Conservation (phyloP, 2,113 vertebrate species). For the Bettongia penicillata region DNA sequence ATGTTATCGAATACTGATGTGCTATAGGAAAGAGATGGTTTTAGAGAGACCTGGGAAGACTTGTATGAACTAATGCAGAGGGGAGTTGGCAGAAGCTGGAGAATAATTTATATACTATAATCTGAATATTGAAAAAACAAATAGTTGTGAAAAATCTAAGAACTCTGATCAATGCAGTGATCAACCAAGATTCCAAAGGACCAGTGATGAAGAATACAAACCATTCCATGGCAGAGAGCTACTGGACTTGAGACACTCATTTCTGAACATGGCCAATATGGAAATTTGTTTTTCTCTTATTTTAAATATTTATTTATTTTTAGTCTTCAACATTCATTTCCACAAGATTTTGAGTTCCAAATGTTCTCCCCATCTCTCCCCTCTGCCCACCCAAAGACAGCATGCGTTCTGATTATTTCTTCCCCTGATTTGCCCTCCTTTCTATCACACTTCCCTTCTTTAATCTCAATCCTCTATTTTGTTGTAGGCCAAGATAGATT, state of each 20-base stretch:
- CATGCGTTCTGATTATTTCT: too few species aligned
- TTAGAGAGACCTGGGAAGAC: neutral
- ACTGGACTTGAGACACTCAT: neutral
- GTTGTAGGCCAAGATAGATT: too few species aligned
- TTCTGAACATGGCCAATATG: neutral
- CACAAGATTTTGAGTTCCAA: too few species aligned
- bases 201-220: neutral
- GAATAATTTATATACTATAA: neutral
- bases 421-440: too few species aligned
- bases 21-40: neutral
- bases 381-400: too few species aligned
- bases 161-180: neutral
- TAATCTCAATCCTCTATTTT: too few species aligned
- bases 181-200: neutral
- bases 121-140: neutral
- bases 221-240: neutral
- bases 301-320: too few species aligned
- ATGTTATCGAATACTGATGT: neutral
- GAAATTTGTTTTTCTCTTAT: neutral
- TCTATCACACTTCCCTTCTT: too few species aligned
- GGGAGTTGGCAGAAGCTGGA: neutral
- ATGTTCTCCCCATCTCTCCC: too few species aligned
- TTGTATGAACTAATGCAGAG: neutral
- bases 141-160: neutral
- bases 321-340: too few species aligned